A percentile compares a stretch with the other conserved stretches of the same genome.
Conservation (phyloP, 1,140 invertebrate species). For the Vanessa tameamea region DNA sequence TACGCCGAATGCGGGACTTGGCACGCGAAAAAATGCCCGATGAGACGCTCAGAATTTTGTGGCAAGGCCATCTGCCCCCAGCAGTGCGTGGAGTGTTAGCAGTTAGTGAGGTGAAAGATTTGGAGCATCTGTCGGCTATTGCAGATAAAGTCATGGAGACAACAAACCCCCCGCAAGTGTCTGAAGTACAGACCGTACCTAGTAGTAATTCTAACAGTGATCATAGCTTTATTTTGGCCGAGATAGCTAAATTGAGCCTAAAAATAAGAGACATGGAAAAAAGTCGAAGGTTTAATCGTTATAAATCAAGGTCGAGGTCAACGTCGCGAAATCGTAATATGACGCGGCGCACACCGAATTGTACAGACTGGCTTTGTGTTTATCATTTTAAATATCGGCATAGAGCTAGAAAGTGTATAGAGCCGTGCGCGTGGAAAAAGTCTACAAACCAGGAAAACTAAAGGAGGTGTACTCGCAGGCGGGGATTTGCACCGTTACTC, state of each 20-base stretch:
- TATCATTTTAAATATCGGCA: neutral
- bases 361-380: neutral
- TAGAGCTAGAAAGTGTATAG: constrained; percentile 12
- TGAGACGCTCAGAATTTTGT: no score
- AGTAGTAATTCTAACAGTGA: no score
- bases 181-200: no score
- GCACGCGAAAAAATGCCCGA: no score
- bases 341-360: neutral
- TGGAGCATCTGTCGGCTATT: no score
- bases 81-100: no score
- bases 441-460: constrained; percentile 8
- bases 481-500: neutral
- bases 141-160: no score
- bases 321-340: neutral
- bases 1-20: neutral
- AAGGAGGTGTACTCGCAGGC: neutral
- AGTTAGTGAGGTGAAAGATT: no score
- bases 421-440: constrained; percentile 21
- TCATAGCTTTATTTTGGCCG: neutral
- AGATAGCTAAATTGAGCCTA: neutral
- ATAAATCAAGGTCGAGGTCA: neutral
- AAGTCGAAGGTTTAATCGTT: neutral
- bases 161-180: no score
- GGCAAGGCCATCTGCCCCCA: no score
- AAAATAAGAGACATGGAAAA: neutral